These are phyloP conservation scores for Etheostoma spectabile DNA, from an alignment of 2,113 vertebrate genomes.

Conservation along the genomic window DNA sequence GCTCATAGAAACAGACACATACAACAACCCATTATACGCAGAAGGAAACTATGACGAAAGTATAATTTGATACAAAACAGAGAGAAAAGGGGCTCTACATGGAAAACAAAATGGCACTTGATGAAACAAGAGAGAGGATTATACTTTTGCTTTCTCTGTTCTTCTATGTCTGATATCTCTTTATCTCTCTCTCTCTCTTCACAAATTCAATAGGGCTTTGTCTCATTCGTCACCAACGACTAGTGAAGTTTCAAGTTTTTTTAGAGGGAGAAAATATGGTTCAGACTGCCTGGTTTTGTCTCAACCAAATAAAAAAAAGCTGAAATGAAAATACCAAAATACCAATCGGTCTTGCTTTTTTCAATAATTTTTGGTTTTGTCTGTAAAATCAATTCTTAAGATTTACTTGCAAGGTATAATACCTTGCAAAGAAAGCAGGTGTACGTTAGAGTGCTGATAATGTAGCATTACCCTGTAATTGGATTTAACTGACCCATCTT, in stretches of 20 bases:
- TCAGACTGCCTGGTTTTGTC: neutral
- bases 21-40: constrained; percentile 39
- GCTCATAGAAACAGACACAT: constrained; percentile 23
- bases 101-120: constrained; percentile 52
- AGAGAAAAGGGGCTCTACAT: constrained; percentile 27
- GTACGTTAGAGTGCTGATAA: neutral
- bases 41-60: constrained; percentile 56
- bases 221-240: constrained; percentile 37
- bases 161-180: constrained; percentile 15
- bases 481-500: neutral
- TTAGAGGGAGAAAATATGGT: constrained; percentile 17
- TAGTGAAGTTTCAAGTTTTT: constrained; percentile 18
- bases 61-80: constrained; percentile 49
- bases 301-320: neutral
- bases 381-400: neutral
- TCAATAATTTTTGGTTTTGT: neutral
- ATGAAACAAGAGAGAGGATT: constrained; percentile 58
- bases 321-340: neutral
- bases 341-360: neutral
- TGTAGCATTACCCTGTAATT: neutral
- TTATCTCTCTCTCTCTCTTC: constrained; percentile 14
- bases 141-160: constrained; percentile 44
- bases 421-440: neutral
- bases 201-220: constrained; percentile 57
- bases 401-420: neutral